These are phyloP conservation scores for Zaprionus capensis DNA, from an alignment of 1,140 invertebrate species.

Conservation along the genomic window DNA sequence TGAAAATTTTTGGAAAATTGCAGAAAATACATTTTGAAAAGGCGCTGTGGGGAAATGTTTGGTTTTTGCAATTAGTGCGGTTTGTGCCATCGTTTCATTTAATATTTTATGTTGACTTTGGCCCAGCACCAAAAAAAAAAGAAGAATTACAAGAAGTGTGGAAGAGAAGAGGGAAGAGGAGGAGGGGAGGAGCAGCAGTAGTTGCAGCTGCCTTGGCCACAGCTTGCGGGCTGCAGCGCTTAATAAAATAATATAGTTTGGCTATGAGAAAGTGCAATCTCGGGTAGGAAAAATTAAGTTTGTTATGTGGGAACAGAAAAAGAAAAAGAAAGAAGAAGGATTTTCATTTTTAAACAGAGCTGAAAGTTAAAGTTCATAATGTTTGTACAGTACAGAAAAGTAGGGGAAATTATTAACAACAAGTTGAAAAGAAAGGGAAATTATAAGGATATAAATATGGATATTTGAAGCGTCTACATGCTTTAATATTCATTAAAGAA, in stretches of 20 bases:
- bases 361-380: neutral
- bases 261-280: conserved; percentile 4
- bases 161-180: neutral
- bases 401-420: neutral
- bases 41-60: conserved; percentile 47
- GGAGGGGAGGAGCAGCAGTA: neutral
- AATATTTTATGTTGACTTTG: conserved; percentile 40
- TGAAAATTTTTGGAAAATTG: conserved; percentile 29
- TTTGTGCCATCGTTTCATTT: conserved; percentile 46
- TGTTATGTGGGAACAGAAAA: neutral
- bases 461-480: too few relatives aligned
- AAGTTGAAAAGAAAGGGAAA: too few relatives aligned
- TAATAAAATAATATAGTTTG: conserved; percentile 29
- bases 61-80: conserved; percentile 56
- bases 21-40: conserved; percentile 54
- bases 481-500: too few relatives aligned
- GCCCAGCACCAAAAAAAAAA: neutral
- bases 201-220: conserved; percentile 15
- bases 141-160: conserved; percentile 14
- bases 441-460: too few relatives aligned
- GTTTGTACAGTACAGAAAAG: neutral
- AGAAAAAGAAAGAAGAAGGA: neutral
- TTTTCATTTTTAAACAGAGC: neutral
- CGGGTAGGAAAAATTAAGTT: conserved; percentile 2
- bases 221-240: conserved; percentile 37